Base-by-base conservation (phyloP, 1,140 invertebrate genomes). In the Chironomus striatipennis region DNA sequence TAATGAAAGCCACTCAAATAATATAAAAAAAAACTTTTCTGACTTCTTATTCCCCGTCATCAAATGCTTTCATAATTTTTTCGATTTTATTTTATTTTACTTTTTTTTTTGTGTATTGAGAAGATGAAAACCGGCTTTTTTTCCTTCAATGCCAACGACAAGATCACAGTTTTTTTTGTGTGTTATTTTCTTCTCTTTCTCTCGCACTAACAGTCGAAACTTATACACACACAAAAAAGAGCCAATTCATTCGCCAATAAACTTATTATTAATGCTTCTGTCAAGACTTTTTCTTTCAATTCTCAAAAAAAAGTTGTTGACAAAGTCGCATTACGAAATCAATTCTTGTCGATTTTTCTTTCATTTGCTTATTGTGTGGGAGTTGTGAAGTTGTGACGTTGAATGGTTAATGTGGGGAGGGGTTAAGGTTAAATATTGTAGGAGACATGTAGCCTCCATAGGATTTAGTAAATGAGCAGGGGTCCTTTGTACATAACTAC, bases 191-290 rank as follows among this genome's bases (percentile, higher is more conserved):
- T 15, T 57, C 47, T 57, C 47, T 57, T 57, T 57, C 47, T 57
- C 43, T 47, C 12, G 12, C 47, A 12, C n/a, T 57, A 34, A 34
- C 24, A 34, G 24, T 34, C 47, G 9, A 8, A 47, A 12, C 43
- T 47, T 47, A 57, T 15, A 12, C 47, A 34, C 24, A 34, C 1
- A 34, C 1, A 34, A 15, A 57, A 57, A 47, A 57, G n/a, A 57
- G 47, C n/a, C 47, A 57, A 57, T 57, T 57, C n/a, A 57, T 57
- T 57, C 47, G 12, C 12, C 47, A 57, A 57, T 57, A 57, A 57
- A 57, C 47, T 57, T 57, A 57, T 57, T 57, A 57, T 57, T 57
- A 57, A 57, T 57, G 47, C 47, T 57, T 57, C 47, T 57, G 47
- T 57, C 47, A 57, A 57, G 47, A 57, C n/a, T 15, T 47, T 15